phyloP scores from a whole-genome alignment of 2,113 vertebrate species.

The Lasiurus cinereus region DNA sequence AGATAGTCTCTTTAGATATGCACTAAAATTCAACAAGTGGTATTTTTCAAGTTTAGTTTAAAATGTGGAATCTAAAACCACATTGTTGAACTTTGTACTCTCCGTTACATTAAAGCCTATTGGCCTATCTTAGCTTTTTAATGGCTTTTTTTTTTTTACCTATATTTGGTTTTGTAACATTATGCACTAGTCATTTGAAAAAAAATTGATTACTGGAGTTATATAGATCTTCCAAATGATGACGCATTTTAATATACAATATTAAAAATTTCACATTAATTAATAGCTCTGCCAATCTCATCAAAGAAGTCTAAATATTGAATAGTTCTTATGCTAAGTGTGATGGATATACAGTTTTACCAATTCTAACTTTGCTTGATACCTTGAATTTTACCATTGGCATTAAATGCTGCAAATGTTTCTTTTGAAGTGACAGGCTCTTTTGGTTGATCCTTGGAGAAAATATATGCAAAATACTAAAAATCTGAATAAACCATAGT shows the following conservation, averaged over 20 bases:
- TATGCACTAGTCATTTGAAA: no score
- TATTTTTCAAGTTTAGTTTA: neutral
- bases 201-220: neutral
- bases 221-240: neutral
- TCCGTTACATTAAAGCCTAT: no score
- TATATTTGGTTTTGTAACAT: no score
- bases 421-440: neutral
- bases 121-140: no score
- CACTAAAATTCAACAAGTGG: neutral
- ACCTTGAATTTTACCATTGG: conserved; percentile 15
- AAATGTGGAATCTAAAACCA: neutral
- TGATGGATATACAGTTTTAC: neutral
- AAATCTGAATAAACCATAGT: neutral
- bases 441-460: neutral
- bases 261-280: neutral
- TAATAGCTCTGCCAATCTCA: neutral
- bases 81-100: neutral
- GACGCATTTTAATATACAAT: neutral
- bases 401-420: neutral
- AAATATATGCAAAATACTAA: conserved; percentile 6
- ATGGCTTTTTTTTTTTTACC: no score
- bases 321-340: neutral
- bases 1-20: neutral
- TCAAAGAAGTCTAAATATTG: neutral
- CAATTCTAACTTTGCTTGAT: neutral